Conservation (phyloP, 2,113 vertebrate genomes). For the Desmodus rotundus region DNA sequence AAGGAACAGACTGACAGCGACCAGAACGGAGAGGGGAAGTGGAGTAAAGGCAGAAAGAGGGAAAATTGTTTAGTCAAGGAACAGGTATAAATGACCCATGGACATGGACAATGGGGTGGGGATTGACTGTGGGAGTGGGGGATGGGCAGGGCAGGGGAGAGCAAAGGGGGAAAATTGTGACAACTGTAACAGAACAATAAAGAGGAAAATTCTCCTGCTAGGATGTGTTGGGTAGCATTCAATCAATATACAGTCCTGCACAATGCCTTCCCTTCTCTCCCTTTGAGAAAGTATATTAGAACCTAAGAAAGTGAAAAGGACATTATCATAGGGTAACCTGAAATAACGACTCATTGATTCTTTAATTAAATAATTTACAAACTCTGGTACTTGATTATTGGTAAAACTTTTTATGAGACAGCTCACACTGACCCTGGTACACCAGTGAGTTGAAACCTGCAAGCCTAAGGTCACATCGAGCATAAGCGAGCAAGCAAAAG, state of each 20-base stretch:
- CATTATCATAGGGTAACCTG: background rate
- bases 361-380: background rate
- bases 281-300: background rate
- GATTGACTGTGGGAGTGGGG: no score
- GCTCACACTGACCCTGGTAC: background rate
- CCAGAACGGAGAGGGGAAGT: no score
- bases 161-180: no score
- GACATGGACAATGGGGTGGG: no score
- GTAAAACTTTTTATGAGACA: background rate
- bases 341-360: background rate
- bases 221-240: background rate
- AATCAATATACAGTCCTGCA: background rate
- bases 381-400: background rate
- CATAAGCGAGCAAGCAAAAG: background rate
- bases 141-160: no score
- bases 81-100: no score
- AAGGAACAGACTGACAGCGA: no score
- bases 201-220: background rate
- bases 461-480: background rate
- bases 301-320: background rate
- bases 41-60: no score
- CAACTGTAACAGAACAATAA: no score
- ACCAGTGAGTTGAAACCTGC: background rate
- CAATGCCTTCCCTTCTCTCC: accelerated
- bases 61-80: no score